These are phyloP conservation scores for Myotis vivesi DNA, from an alignment of 2,797 vertebrate species.

Conservation along the genomic window DNA sequence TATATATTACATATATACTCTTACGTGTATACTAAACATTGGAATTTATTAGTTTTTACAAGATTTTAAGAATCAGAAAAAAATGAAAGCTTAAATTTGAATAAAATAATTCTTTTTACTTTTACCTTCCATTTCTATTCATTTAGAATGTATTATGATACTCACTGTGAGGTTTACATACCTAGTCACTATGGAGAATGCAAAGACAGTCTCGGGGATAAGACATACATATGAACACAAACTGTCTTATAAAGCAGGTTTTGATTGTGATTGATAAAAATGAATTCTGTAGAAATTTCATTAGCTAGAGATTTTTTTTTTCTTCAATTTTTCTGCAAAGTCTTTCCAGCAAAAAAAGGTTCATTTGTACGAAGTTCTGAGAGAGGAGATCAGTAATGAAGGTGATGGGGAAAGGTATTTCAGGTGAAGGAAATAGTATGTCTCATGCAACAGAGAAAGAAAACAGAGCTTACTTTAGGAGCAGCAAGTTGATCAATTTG, in stretches of 20 bases:
- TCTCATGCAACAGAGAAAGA: neutral
- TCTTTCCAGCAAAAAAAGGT: neutral
- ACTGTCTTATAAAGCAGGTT: neutral
- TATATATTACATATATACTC: neutral
- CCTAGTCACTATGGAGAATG: neutral
- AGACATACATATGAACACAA: neutral
- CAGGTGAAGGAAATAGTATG: neutral
- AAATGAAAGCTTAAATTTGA: slow-evolving; percentile 4
- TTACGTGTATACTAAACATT: neutral
- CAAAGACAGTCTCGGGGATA: neutral
- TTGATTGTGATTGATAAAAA: neutral
- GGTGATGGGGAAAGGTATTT: neutral
- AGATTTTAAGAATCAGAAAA: slow-evolving; percentile 8
- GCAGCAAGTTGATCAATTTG: neutral
- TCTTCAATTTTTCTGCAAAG: neutral
- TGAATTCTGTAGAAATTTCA: neutral
- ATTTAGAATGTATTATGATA: neutral
- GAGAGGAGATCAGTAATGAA: neutral
- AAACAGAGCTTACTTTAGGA: neutral
- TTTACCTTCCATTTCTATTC: neutral
- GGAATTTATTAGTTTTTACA: neutral
- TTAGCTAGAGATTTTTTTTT: neutral
- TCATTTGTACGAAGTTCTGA: neutral
- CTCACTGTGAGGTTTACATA: neutral
- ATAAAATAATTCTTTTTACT: slow-evolving; percentile 9